phyloP scores from a whole-genome alignment of 2,888 invertebrate genomes.

The Sminthurides aquaticus region DNA sequence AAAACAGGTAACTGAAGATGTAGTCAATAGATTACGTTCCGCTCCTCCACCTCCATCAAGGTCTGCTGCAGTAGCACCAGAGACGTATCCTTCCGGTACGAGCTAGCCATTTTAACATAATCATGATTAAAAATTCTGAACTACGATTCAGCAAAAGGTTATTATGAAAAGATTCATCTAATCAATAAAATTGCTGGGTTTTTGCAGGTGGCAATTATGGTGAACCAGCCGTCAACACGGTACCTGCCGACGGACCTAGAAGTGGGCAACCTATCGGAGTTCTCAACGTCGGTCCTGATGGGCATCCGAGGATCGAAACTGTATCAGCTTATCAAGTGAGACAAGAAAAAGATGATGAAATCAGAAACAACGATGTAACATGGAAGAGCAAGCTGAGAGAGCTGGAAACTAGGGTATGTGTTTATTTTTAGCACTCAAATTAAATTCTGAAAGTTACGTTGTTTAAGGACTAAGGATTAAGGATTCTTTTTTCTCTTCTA shows the following conservation, averaged over 20 bases:
- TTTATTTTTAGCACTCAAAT: background rate
- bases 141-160: too few species aligned
- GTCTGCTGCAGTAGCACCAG: too few species aligned
- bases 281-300: slow-evolving; percentile 18
- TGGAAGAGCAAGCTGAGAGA: slow-evolving; percentile 39
- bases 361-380: slow-evolving; percentile 36
- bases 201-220: background rate
- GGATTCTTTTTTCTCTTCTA: background rate
- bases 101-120: too few species aligned
- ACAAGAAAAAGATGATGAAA: slow-evolving; percentile 38
- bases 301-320: slow-evolving; percentile 37
- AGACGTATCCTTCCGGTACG: too few species aligned
- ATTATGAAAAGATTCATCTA: too few species aligned
- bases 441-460: background rate
- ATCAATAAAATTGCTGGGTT: too few species aligned
- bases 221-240: too few species aligned
- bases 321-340: slow-evolving; percentile 39
- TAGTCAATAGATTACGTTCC: slow-evolving; percentile 18
- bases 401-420: slow-evolving; percentile 35
- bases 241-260: slow-evolving; percentile 1
- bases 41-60: background rate
- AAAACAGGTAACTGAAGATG: slow-evolving; percentile 24
- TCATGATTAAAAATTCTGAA: too few species aligned
- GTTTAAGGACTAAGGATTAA: background rate
- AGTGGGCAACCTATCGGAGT: slow-evolving; percentile 7